A percentile compares a stretch with the other conserved stretches of the same genome.
Evolutionary conservation across 2,797 vertebrate species (phyloP).

Genomic region (Natrix natrix): DNA sequence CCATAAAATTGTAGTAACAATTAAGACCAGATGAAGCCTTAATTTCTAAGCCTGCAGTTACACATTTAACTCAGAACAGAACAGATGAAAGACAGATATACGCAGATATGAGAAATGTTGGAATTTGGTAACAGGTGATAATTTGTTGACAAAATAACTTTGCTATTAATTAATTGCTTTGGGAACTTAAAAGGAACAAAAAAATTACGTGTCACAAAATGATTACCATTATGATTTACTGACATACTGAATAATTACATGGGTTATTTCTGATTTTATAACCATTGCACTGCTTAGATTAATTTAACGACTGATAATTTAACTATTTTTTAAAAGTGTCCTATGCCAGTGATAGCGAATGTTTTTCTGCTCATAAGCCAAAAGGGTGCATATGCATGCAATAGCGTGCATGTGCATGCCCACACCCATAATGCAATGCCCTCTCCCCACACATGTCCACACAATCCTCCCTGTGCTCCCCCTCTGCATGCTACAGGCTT

Average conservation of each 20-base stretch:
- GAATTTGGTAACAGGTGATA: background rate
- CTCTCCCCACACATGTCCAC: too few species aligned
- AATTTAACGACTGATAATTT: background rate
- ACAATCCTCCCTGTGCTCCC: too few species aligned
- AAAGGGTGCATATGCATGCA: too few species aligned
- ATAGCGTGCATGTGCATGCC: too few species aligned
- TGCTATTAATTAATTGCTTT: background rate
- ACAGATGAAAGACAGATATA: background rate
- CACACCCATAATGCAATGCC: too few species aligned
- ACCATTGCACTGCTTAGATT: background rate
- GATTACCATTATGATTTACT: background rate
- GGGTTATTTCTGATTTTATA: background rate
- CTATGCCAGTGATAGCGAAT: too few species aligned
- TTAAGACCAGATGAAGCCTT: background rate
- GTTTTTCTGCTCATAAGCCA: too few species aligned
- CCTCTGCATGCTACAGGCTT: too few species aligned
- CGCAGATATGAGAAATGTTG: background rate
- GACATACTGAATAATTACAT: background rate
- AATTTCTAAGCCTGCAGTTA: background rate
- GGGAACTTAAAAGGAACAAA: background rate
- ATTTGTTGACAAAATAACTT: too few species aligned
- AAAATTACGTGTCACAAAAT: background rate
- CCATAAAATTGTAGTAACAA: background rate
- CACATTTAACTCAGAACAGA: background rate
- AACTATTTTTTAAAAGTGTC: background rate